Evolutionary conservation across 1,140 invertebrate genomes (phyloP).

Genomic region (Drosophila lowei): DNA sequence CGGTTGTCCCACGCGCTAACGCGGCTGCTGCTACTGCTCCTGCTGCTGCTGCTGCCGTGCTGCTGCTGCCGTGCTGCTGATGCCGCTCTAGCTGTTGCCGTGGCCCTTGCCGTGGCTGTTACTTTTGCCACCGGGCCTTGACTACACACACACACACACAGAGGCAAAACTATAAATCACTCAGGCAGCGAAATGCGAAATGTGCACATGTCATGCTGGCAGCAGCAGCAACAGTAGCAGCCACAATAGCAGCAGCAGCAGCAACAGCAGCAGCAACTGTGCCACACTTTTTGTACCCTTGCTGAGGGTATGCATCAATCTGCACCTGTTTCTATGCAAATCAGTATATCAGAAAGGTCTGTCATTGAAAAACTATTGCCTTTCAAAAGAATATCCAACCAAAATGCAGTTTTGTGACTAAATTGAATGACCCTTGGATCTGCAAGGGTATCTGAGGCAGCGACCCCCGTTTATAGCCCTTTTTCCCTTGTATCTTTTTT

Average conservation of each 20-base stretch:
- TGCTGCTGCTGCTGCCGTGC: constrained; percentile 1
- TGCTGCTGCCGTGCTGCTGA: constrained; percentile 19
- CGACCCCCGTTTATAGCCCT: too few relatives aligned
- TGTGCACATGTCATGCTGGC: constrained; percentile 73
- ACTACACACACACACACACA: constrained; percentile 48
- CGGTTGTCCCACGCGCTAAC: constrained; percentile 46
- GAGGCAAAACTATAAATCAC: constrained; percentile 72
- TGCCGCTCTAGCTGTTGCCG: constrained; percentile 2
- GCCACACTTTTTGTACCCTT: too few relatives aligned
- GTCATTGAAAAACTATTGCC: too few relatives aligned
- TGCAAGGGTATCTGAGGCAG: too few relatives aligned
- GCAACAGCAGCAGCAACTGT: constrained; percentile 11
- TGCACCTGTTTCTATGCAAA: too few relatives aligned
- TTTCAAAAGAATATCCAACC: too few relatives aligned
- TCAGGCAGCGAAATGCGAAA: constrained; percentile 77
- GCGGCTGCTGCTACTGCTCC: constrained; percentile 19
- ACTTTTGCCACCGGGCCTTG: constrained; percentile 34
- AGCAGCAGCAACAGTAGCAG: constrained; percentile 24
- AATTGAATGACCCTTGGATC: too few relatives aligned
- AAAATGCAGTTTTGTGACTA: too few relatives aligned
- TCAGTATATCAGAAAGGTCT: too few relatives aligned
- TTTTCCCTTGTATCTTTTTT: background rate
- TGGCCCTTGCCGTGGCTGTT: constrained; percentile 11
- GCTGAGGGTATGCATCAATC: too few relatives aligned
- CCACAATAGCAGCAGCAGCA: constrained; percentile 18